Evolutionary conservation across 2,797 vertebrate species (phyloP).

Genomic region (Acanthurus lineatus): DNA sequence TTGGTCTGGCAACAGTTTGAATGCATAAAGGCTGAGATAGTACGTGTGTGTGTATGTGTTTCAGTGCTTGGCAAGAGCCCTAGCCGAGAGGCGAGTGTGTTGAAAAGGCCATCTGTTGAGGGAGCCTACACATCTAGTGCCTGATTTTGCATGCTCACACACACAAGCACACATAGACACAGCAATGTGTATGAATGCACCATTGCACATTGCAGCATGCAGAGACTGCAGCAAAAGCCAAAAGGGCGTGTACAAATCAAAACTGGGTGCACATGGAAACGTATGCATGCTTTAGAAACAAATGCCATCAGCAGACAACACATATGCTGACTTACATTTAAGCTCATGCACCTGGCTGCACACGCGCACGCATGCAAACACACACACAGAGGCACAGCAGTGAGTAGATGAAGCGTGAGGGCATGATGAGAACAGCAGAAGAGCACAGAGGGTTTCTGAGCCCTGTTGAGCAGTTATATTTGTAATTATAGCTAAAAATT

Average conservation of each 20-base stretch:
- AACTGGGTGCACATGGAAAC: not conserved
- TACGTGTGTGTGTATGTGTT: conserved; percentile 45
- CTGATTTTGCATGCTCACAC: conserved; percentile 39
- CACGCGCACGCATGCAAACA: not conserved
- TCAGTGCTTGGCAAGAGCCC: conserved; percentile 54
- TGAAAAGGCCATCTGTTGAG: conserved; percentile 81
- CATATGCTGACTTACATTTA: not conserved
- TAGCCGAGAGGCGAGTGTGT: conserved; percentile 66
- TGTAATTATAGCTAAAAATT: conserved; percentile 15
- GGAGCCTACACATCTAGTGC: conserved; percentile 58
- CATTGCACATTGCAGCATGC: not conserved
- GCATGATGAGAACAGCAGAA: conserved; percentile 45
- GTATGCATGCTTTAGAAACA: not conserved
- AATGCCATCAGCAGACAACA: conserved; percentile 1
- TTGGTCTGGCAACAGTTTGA: conserved; percentile 55
- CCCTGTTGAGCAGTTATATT: conserved; percentile 11
- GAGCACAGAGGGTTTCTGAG: conserved; percentile 37
- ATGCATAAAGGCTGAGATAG: conserved; percentile 50
- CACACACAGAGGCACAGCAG: conserved; percentile 14
- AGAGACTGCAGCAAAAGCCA: conserved; percentile 8
- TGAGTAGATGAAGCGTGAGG: conserved; percentile 49
- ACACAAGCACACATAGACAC: conserved; percentile 14
- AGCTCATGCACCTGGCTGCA: not conserved
- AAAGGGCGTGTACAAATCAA: not conserved
- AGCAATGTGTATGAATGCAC: conserved; percentile 34